Base-by-base conservation (phyloP, 1,140 invertebrate species). In the Latrodectus geometricus region DNA sequence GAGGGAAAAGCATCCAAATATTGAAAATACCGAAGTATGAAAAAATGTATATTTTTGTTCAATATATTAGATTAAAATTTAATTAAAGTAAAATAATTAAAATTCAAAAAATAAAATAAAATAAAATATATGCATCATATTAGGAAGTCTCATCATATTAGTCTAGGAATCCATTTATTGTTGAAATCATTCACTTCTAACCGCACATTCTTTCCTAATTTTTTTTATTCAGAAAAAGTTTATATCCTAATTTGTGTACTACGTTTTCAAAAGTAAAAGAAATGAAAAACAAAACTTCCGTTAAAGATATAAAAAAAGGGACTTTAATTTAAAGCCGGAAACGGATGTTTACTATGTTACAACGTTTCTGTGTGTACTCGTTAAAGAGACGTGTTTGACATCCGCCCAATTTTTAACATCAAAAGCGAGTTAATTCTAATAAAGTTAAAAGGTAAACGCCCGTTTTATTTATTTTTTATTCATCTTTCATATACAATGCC, bases 291-390 rank as follows among this genome's bases (percentile, higher is more conserved):
- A 84, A 54, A 23, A 35, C 73, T 75, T 75, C 73, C 50, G 50
- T 75, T 75, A 50, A 50, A 12, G 73, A 75, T 54, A 75, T 17
- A 61, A 61, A 17, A 75, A 75, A 17, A 65, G 50, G 73, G 68
- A 86, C 73, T 86, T 86, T 70, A 86, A 86, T 86, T 86, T 86
- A 86, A 86, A 78, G 83, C 23, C 74, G 83, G 83, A 86, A 86
- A 78, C 83, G 83, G 83, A 86, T 86, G 83, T 86, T 86, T 86
- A 73, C 83, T 48, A 35, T 69, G 79, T 81, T 81, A 70, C 79
- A 81, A 81, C 66, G 61, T 70, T 49, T 74, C 75, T 86, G 77
- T 66, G 77, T 78, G 48, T 77, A 72, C 83, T 86, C 75, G 83
- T 86, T 86, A 86, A 86, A 86, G 56, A 20, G 81, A 78, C 76